A percentile compares a stretch with the other conserved stretches of the same genome.
Evolutionary conservation across 2,797 vertebrate species (phyloP).

Genomic region (Anas bernieri): DNA sequence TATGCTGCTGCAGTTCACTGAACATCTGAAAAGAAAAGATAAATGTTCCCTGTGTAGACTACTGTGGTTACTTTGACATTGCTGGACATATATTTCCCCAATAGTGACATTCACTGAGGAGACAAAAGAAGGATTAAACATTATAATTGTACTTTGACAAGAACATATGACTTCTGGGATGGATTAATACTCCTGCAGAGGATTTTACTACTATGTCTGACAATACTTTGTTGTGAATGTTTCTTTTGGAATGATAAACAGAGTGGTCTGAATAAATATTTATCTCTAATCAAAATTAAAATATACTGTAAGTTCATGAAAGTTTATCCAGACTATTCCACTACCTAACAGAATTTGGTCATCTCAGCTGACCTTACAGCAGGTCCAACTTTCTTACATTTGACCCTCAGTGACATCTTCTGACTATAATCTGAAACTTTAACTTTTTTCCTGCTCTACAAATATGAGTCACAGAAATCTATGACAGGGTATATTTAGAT

Average conservation of each 20-base stretch:
- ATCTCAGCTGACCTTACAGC: background rate
- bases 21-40: conserved; percentile 49
- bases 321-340: background rate
- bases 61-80: conserved; percentile 63
- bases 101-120: conserved; percentile 53
- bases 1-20: conserved; percentile 67
- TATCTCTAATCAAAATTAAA: conserved; percentile 27
- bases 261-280: background rate
- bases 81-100: conserved; percentile 51
- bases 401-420: background rate
- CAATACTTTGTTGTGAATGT: conserved; percentile 48
- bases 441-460: background rate
- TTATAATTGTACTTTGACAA: conserved; percentile 63
- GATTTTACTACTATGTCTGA: conserved; percentile 45
- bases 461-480: background rate
- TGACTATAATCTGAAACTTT: background rate
- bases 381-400: background rate
- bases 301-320: background rate
- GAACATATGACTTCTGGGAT: conserved; percentile 59
- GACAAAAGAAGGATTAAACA: conserved; percentile 55
- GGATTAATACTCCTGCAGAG: conserved; percentile 44
- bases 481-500: background rate
- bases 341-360: background rate
- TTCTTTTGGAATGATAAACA: background rate
- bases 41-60: conserved; percentile 53